These are phyloP conservation scores for Drosophila barbarae DNA, from an alignment of 2,888 invertebrate species.

Conservation along the genomic window DNA sequence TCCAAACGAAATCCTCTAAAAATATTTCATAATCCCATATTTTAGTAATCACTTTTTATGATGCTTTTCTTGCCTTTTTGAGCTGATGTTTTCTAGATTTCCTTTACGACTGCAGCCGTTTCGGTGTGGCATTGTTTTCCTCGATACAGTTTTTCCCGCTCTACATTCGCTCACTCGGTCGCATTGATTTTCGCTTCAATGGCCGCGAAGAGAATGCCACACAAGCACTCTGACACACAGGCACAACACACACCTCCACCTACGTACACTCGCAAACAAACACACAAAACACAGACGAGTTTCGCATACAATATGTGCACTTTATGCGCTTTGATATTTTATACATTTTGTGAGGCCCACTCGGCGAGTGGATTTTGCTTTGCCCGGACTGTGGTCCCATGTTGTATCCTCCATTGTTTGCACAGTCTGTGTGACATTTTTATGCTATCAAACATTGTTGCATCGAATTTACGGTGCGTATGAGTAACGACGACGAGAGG, in stretches of 20 bases:
- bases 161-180: conserved; percentile 4
- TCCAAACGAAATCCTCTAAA: neutral
- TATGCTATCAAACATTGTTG: conserved; percentile 71
- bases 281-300: conserved; percentile 27
- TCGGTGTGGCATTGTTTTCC: conserved; percentile 8
- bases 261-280: conserved; percentile 13
- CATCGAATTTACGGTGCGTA: conserved; percentile 75
- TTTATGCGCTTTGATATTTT: conserved; percentile 69
- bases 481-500: conserved; percentile 65
- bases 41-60: neutral
- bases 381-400: conserved; percentile 28
- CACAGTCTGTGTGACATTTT: conserved; percentile 69
- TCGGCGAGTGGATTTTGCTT: conserved; percentile 52
- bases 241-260: neutral
- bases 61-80: neutral
- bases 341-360: conserved; percentile 48
- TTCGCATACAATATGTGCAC: conserved; percentile 64
- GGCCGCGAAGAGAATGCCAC: conserved; percentile 6
- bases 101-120: conserved; percentile 30
- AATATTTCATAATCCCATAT: conserved; percentile 6
- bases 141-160: conserved; percentile 16
- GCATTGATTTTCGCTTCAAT: conserved; percentile 34
- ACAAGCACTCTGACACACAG: neutral
- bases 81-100: conserved; percentile 12
- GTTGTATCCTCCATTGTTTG: conserved; percentile 66